Base-by-base conservation (phyloP, 2,113 vertebrate genomes). In the Tupaia chinensis region DNA sequence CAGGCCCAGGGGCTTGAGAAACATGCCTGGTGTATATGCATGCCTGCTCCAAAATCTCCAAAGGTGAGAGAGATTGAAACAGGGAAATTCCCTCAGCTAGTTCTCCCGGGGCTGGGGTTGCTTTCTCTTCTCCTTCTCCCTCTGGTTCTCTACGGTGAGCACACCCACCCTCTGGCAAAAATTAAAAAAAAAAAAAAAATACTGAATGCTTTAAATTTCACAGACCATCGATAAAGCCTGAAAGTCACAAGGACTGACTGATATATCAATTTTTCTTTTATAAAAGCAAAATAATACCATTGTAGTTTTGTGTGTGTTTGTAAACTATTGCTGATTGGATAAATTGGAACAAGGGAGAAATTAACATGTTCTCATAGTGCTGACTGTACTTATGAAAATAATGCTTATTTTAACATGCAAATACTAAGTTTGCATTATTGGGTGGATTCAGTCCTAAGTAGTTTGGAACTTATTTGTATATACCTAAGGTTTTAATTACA, bases 401-500 rank as follows among this genome's bases (percentile, higher is more conserved):
- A 77, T 87, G 58, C 53, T 92, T 76, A 87, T 61, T 90, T 88
- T 77, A 60, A 29, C 85, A 82, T 63, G 58, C 66, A 89, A 76
- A 93, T 70, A 15, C 66, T 89, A 69, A 82, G 56, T 69, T 93
- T 20, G 7, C 34, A 66, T 90, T 60, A 68, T 68, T 87, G 72
- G 58, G 29, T 69, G 29, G 34, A 87, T 79, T 89, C 20, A 27
- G 34, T 89, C 63, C 60, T 87, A 90, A 88, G 80, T 70, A 29
- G 5, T 76, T 93, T 68, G 61, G 61, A 72, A 88, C 66, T 73
- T 68, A 85, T 15, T 89, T 86, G 54, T 85, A 25, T 69, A 32
- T 77, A 63, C 89, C 68, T 80, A 32, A 60, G 53, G 53, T 87
- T 91, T 96, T 95, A 84, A 93, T 94, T 82, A 58, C 10, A 73